Percentiles rank a stretch among this genome's conserved stretches.
These are phyloP conservation scores for Anguilla marmorata DNA, from an alignment of 2,797 vertebrate genomes.

Conservation along the genomic window DNA sequence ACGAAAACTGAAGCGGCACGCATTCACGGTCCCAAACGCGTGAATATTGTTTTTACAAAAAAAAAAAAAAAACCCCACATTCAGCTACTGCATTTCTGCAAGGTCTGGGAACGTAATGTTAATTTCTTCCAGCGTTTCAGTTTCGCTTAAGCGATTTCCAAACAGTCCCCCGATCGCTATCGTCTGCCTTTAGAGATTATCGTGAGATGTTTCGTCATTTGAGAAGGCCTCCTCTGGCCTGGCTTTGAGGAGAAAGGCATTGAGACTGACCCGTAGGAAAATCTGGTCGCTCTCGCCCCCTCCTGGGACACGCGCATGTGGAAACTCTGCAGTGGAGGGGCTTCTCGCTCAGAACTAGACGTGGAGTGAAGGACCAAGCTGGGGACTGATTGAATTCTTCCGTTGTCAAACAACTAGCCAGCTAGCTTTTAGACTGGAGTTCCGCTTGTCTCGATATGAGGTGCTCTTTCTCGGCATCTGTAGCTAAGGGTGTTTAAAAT, in stretches of 20 bases:
- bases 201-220: slow-evolving; percentile 27
- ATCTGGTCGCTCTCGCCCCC: slow-evolving; percentile 22
- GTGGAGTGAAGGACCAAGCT: too few relatives aligned
- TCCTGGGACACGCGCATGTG: slow-evolving; percentile 10
- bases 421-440: background rate
- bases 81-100: too few relatives aligned
- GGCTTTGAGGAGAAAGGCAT: background rate
- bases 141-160: slow-evolving; percentile 58
- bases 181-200: slow-evolving; percentile 50
- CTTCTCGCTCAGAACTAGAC: too few relatives aligned
- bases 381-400: background rate
- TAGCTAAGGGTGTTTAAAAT: background rate
- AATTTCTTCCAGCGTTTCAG: too few relatives aligned
- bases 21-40: slow-evolving; percentile 41
- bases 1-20: background rate
- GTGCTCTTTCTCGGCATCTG: background rate
- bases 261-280: slow-evolving; percentile 38
- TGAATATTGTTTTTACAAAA: too few relatives aligned
- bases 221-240: background rate
- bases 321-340: background rate
- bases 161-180: slow-evolving; percentile 65
- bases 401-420: background rate
- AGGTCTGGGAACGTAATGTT: too few relatives aligned
- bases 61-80: too few relatives aligned
- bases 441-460: too few relatives aligned